Evolutionary conservation across 2,113 vertebrate species (phyloP).

Genomic region (Lophius piscatorius): DNA sequence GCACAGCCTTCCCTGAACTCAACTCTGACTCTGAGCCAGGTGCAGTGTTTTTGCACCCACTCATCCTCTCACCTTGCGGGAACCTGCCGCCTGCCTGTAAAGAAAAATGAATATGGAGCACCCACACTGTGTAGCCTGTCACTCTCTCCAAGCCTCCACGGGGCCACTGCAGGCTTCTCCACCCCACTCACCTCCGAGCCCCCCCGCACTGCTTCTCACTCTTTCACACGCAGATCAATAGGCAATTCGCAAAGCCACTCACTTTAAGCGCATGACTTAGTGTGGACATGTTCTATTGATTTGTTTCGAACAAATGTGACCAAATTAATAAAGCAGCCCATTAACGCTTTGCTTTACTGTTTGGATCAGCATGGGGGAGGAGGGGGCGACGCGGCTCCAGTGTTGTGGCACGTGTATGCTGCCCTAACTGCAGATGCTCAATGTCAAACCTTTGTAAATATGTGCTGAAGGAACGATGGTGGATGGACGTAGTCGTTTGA

Average conservation of each 20-base stretch:
- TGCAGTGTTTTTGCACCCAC: constrained; percentile 28
- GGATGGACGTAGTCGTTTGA: background rate
- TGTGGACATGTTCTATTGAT: constrained; percentile 74
- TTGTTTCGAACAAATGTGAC: constrained; percentile 71
- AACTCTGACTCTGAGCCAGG: constrained; percentile 13
- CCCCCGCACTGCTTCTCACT: constrained; percentile 3
- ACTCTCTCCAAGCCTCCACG: constrained; percentile 41
- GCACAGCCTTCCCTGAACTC: constrained; percentile 3
- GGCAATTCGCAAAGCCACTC: constrained; percentile 72
- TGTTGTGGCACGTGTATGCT: too few species aligned
- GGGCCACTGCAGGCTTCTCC: constrained; percentile 53
- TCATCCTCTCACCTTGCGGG: constrained; percentile 45
- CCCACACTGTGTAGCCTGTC: constrained; percentile 50
- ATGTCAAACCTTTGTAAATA: too few species aligned
- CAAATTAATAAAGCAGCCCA: constrained; percentile 66
- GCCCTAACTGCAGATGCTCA: too few species aligned
- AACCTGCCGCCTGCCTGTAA: constrained; percentile 51
- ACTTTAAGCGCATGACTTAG: constrained; percentile 71
- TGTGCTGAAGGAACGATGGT: too few species aligned
- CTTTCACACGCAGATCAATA: constrained; percentile 71
- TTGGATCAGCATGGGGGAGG: constrained; percentile 3
- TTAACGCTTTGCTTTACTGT: constrained; percentile 28
- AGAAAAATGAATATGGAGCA: constrained; percentile 64
- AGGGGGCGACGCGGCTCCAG: constrained; percentile 3
- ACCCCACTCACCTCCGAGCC: constrained; percentile 26